Percentiles rank a stretch among this genome's conserved stretches.
phyloP scores from a whole-genome alignment of 2,797 vertebrate species.

The Chelmon rostratus region DNA sequence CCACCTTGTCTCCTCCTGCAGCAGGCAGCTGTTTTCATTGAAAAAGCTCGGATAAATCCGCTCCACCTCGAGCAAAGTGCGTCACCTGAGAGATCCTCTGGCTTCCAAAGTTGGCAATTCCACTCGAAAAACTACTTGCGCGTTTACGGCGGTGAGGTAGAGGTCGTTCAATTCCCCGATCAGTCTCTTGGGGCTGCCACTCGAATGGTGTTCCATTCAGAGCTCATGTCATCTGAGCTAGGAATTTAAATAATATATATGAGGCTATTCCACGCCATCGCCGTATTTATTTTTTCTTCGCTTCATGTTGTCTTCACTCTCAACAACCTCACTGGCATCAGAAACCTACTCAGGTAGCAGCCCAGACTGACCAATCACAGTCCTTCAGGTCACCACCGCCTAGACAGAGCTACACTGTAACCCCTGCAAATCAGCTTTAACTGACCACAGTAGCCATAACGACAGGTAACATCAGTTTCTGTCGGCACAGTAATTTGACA shows the following conservation, averaged over 20 bases:
- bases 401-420: no score
- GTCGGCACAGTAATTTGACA: no score
- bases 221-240: background rate
- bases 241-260: no score
- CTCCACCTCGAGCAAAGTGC: background rate
- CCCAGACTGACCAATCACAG: no score
- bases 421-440: background rate
- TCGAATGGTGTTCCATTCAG: background rate
- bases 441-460: no score
- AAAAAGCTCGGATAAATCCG: background rate
- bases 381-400: no score
- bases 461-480: background rate
- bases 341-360: background rate
- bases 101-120: background rate
- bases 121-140: background rate
- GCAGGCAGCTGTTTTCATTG: background rate
- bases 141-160: no score
- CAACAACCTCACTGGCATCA: background rate
- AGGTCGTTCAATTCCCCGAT: background rate
- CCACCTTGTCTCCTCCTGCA: background rate
- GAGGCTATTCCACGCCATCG: no score
- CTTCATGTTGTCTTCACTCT: no score
- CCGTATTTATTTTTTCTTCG: no score
- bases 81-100: background rate
- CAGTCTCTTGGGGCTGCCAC: background rate